Conservation (phyloP, 2,888 invertebrate species). For the Xestia c-nigrum region DNA sequence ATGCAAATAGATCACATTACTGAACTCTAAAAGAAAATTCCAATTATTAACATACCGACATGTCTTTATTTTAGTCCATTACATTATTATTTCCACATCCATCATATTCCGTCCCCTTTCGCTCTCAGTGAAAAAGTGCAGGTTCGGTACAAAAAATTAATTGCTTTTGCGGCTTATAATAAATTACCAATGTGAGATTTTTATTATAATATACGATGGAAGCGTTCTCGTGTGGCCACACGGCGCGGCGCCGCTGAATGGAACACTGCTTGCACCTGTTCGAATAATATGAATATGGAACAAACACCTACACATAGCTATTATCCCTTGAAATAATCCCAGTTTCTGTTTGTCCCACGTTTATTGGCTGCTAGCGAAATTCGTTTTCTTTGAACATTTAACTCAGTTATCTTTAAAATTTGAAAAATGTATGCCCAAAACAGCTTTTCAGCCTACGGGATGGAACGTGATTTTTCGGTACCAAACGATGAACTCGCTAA, state of each 20-base stretch:
- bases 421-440: constrained; percentile 68
- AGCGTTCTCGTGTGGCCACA: constrained; percentile 9
- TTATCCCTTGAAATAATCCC: constrained; percentile 63
- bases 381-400: constrained; percentile 39
- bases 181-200: constrained; percentile 37
- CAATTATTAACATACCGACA: constrained; percentile 6
- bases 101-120: constrained; percentile 48
- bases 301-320: constrained; percentile 49
- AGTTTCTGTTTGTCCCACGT: constrained; percentile 66
- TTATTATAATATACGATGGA: constrained; percentile 24
- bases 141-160: constrained; percentile 55
- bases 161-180: constrained; percentile 57
- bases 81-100: constrained; percentile 48
- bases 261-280: constrained; percentile 33
- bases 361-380: constrained; percentile 47
- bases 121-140: constrained; percentile 40
- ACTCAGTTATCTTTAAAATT: constrained; percentile 56
- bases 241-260: constrained; percentile 12
- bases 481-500: constrained; percentile 75
- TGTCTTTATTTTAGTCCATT: constrained; percentile 5
- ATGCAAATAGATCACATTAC: neutral
- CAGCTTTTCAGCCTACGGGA: constrained; percentile 63
- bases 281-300: constrained; percentile 41
- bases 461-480: constrained; percentile 78
- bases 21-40: neutral